These are phyloP conservation scores for Rhagium mordax DNA, from an alignment of 2,888 invertebrate genomes.

Conservation along the genomic window DNA sequence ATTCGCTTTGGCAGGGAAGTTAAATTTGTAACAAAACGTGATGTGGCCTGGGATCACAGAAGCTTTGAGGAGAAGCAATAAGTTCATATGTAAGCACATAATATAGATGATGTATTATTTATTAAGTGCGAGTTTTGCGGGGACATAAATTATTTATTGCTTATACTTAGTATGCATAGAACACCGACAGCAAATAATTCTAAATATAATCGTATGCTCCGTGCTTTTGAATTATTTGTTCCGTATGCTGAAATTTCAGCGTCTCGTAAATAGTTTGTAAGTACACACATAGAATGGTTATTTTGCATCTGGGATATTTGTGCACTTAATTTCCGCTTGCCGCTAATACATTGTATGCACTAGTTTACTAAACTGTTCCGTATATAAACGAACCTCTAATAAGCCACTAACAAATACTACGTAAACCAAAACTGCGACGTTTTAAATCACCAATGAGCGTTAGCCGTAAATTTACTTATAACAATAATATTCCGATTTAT, in stretches of 20 bases:
- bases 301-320: constrained; percentile 58
- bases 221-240: constrained; percentile 59
- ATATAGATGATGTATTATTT: constrained; percentile 43
- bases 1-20: not conserved
- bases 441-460: constrained; percentile 17
- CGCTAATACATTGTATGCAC: constrained; percentile 58
- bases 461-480: constrained; percentile 9
- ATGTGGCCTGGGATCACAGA: not conserved
- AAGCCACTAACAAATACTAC: constrained; percentile 36
- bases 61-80: constrained; percentile 20
- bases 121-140: constrained; percentile 43
- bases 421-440: constrained; percentile 14
- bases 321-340: constrained; percentile 61
- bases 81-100: constrained; percentile 20
- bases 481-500: not conserved
- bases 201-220: constrained; percentile 54
- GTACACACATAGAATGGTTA: constrained; percentile 56
- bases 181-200: constrained; percentile 54
- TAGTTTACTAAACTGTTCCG: constrained; percentile 58
- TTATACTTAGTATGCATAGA: constrained; percentile 56
- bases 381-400: constrained; percentile 62
- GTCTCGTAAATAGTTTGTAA: constrained; percentile 58
- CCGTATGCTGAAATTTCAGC: constrained; percentile 56
- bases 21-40: constrained; percentile 6
- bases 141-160: constrained; percentile 51